Conservation (phyloP, 2,113 vertebrate genomes). For the Labeo catla region DNA sequence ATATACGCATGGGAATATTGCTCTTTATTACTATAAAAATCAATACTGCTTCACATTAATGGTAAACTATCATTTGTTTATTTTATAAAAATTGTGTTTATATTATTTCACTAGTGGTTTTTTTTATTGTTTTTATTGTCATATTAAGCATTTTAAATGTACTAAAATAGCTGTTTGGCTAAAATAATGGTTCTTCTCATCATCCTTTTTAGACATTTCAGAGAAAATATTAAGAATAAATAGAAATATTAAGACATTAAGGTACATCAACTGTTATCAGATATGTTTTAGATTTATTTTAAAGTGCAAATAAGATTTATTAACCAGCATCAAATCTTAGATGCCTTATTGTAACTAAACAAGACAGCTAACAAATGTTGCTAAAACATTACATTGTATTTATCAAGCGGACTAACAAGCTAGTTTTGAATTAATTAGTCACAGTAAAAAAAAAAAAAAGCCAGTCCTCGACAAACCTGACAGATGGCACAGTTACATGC, state of each 20-base stretch:
- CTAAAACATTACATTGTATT: neutral
- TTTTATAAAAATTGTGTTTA: no score
- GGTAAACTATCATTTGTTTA: neutral
- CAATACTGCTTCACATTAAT: neutral
- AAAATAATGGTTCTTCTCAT: neutral
- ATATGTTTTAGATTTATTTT: neutral
- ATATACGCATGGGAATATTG: neutral
- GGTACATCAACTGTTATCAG: neutral
- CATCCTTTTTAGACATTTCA: neutral
- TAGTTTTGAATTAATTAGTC: conserved; percentile 39
- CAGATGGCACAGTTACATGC: conserved; percentile 41
- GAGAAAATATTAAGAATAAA: neutral
- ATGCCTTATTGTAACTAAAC: neutral
- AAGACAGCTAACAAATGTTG: conserved; percentile 10
- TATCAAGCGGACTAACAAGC: conserved; percentile 20
- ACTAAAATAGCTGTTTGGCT: neutral
- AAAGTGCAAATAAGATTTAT: neutral
- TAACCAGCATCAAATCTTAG: neutral
- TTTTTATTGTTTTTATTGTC: no score
- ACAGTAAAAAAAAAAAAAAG: neutral
- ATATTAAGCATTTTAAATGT: neutral
- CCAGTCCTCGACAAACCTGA: neutral
- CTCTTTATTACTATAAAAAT: neutral
- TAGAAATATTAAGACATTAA: neutral
- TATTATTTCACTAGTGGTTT: neutral